Evolutionary conservation across 2,888 invertebrate species (phyloP).

Genomic region (Drosophila kanekoi): DNA sequence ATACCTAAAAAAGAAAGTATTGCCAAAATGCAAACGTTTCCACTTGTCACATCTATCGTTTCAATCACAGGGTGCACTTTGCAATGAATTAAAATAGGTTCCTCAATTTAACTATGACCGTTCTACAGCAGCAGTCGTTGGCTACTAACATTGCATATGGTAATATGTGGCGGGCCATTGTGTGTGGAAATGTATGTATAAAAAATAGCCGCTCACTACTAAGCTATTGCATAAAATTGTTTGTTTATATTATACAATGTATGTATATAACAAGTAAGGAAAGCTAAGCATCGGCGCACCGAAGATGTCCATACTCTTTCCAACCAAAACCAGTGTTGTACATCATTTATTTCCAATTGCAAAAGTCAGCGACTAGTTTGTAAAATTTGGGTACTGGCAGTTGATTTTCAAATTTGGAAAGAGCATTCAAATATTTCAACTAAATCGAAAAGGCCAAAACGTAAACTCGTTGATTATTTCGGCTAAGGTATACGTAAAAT

Average conservation of each 20-base stretch:
- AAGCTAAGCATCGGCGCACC: constrained; percentile 57
- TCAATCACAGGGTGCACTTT: constrained; percentile 13
- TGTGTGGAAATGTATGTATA: constrained; percentile 32
- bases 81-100: constrained; percentile 17
- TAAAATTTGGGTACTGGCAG: background rate
- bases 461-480: constrained; percentile 43
- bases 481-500: constrained; percentile 30
- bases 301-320: constrained; percentile 50
- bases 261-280: constrained; percentile 54
- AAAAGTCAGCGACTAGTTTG: constrained; percentile 31
- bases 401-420: constrained; percentile 37
- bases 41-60: background rate
- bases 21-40: background rate
- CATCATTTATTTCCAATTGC: background rate
- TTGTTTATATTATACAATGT: constrained; percentile 37
- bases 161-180: constrained; percentile 10
- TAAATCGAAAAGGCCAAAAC: constrained; percentile 56
- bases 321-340: constrained; percentile 17
- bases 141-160: constrained; percentile 31
- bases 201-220: constrained; percentile 26
- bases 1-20: background rate
- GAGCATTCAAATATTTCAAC: constrained; percentile 64
- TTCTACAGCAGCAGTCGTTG: constrained; percentile 50
- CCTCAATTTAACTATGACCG: constrained; percentile 65
- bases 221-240: constrained; percentile 34